A percentile compares a stretch with the other conserved stretches of the same genome.
These are phyloP conservation scores for Ctena decussata DNA, from an alignment of 2,888 invertebrate species.

Conservation along the genomic window DNA sequence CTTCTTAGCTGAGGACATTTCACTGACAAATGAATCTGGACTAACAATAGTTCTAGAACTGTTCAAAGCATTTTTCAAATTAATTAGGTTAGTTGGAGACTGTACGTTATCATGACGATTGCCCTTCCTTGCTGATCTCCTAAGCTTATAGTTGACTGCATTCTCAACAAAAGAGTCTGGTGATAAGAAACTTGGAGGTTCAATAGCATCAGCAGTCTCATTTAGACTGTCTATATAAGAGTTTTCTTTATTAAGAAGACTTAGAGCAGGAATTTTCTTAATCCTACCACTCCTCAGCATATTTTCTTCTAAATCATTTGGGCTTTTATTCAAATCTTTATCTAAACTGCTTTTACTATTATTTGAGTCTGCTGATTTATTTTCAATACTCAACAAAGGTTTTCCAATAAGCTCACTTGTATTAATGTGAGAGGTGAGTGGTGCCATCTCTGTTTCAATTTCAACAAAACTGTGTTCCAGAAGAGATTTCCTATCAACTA, in stretches of 20 bases:
- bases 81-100: neutral
- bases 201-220: neutral
- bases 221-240: neutral
- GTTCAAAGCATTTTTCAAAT: neutral
- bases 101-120: neutral
- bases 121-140: neutral
- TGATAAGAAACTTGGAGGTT: slow-evolving; percentile 54
- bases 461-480: neutral
- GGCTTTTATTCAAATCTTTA: neutral
- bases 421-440: neutral
- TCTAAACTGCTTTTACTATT: neutral
- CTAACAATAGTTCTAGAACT: slow-evolving; percentile 59
- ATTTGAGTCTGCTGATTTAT: neutral
- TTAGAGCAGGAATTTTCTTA: neutral
- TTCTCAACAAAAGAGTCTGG: slow-evolving; percentile 1
- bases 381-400: neutral
- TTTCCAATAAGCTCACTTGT: neutral
- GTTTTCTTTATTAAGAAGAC: neutral
- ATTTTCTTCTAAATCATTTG: neutral
- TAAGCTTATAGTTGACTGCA: slow-evolving; percentile 1
- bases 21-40: slow-evolving; percentile 76
- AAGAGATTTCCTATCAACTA: neutral
- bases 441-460: neutral
- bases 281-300: neutral
- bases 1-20: slow-evolving; percentile 60